Base-by-base conservation (phyloP, 1,140 invertebrate species). In the Pseudomyrmex cubaensis region DNA sequence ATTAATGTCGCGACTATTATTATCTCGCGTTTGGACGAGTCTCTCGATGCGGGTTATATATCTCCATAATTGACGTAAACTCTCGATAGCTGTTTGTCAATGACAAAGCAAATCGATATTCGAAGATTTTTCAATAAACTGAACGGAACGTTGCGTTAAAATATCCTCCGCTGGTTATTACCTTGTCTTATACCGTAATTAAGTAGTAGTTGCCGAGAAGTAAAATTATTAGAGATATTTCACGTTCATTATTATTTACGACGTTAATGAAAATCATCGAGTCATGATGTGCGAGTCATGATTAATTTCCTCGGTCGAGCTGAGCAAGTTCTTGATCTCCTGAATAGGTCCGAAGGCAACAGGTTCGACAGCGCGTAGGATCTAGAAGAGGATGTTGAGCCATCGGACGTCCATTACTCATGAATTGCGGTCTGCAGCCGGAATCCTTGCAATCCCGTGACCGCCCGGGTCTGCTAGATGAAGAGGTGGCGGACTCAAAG, bases 401-500 rank as follows among this genome's bases (percentile, higher is more conserved):
- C 62, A 78, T 78, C 44, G 20, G 54, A 66, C 75, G 63, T 78
- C 75, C 63, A 78, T 78, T 78, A 78, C 75, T 78, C 75, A 78
- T 78, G 75, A 78, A 78, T 69, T 63, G 52, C 75, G 63, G 75
- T 78, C 64, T 67, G 44, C 64, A 69, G n/a, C 13, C 63, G 52
- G 75, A 67, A 78, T 78, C 75, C 75, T 57, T 78, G 75, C 75
- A 78, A 78, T 75, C 35, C 59, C 15, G 20, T 64, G 63, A 64
- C 50, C 44, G 46, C 15, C 70, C 70, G 72, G 17, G 57, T 46
- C 56, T 46, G 13, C 44, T 75, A 63, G 50, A 75, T 83, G 74
- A 75, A 76, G 82, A 66, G 61, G 46, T 64, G 61, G 74, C 22
- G 46, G 48, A 44, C 54, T 76, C 73, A 66, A 76, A 83, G 74